A percentile compares a stretch with the other conserved stretches of the same genome.
phyloP scores from a whole-genome alignment of 2,888 invertebrate species.

The Phymatocera aterrima region DNA sequence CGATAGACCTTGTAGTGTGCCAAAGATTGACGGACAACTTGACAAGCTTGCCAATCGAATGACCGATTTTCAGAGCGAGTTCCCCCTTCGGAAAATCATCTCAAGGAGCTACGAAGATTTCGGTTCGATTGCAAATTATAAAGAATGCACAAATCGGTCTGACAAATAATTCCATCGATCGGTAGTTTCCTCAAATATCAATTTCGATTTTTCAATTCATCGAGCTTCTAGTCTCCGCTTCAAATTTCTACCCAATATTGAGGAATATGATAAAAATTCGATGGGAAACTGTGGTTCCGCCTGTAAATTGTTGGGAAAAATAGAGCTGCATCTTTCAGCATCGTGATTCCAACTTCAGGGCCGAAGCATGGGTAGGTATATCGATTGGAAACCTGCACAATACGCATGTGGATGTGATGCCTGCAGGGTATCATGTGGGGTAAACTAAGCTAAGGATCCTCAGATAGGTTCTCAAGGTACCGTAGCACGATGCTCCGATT shows the following conservation, averaged over 20 bases:
- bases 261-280: not conserved
- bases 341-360: not conserved
- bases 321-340: not conserved
- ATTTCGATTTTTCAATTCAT: not conserved
- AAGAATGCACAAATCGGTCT: not conserved
- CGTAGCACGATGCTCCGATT: slow-evolving; percentile 7
- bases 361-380: not conserved
- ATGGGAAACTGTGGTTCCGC: not conserved
- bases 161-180: not conserved
- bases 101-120: not conserved
- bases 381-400: not conserved
- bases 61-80: not conserved
- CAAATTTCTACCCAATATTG: not conserved
- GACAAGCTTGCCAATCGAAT: not conserved
- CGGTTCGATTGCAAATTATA: not conserved
- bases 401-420: not conserved
- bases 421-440: not conserved
- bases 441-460: not conserved
- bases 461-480: not conserved
- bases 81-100: not conserved
- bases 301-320: not conserved
- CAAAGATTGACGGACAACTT: not conserved
- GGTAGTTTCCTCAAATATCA: not conserved
- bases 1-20: too few relatives aligned
- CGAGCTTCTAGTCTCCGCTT: too few relatives aligned